phyloP scores from a whole-genome alignment of 2,113 vertebrate species.

The Circaetus cinerascens region DNA sequence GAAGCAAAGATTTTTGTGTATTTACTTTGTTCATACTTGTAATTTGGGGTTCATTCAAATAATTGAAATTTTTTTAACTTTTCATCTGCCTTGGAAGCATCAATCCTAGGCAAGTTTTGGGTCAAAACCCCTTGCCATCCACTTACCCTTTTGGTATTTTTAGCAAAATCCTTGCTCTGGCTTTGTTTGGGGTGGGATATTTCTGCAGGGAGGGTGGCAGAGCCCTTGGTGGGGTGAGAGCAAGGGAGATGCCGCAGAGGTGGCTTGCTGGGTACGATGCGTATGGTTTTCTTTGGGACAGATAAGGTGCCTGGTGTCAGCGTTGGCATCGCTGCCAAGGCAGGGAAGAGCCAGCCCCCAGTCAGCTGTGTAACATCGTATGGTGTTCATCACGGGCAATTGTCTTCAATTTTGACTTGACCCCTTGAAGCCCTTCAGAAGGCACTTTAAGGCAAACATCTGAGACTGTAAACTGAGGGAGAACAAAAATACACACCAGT shows the following conservation, averaged over 20 bases:
- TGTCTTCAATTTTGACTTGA: not conserved
- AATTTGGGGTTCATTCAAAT: not conserved
- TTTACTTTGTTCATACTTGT: not conserved
- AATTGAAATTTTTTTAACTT: not conserved
- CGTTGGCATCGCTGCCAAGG: rapidly evolving
- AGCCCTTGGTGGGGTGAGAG: no score
- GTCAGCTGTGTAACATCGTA: not conserved
- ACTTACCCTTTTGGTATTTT: rapidly evolving
- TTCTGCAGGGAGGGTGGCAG: not conserved
- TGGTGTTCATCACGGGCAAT: rapidly evolving
- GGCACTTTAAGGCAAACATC: not conserved
- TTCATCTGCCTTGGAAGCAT: not conserved
- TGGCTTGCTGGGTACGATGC: rapidly evolving
- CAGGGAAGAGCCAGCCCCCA: rapidly evolving
- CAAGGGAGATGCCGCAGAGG: not conserved
- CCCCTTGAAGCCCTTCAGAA: not conserved
- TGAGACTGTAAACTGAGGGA: not conserved
- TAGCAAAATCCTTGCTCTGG: not conserved
- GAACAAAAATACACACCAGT: not conserved
- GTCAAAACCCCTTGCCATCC: not conserved
- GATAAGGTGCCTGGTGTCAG: not conserved
- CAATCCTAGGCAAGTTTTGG: not conserved
- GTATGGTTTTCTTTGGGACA: rapidly evolving
- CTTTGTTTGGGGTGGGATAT: not conserved
- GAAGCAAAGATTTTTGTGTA: not conserved